Base-by-base conservation (phyloP, 2,888 invertebrate species). In the Chloromyia formosa region DNA sequence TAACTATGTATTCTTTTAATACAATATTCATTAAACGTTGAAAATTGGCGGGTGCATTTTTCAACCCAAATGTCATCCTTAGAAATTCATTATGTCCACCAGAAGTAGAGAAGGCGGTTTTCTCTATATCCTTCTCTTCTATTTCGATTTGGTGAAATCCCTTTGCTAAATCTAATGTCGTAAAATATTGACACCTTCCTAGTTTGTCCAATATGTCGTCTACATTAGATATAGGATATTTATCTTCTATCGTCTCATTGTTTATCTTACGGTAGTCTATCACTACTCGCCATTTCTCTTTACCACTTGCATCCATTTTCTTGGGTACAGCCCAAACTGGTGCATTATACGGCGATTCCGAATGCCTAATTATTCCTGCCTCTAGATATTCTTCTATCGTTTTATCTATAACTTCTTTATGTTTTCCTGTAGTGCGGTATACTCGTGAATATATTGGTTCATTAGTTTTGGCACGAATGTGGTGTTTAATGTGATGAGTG, bases 21-120 rank as follows among this genome's bases (percentile, higher is more conserved):
- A 77, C 73, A 1, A 76, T 49, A 61, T 76, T 77, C 64, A 76
- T 77, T 14, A 75, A 18, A 4, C 77, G n/a, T 58, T 77, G 74
- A 14, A 75, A 77, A 14, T 75, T 74, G 1, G 76, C 45, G 1
- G 73, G 74, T 45, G 74, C 77, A 60, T 75, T 75, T 20, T 74
- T 74, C 10, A 73, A 56, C 1, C 75, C 73, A 60, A 77, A 74
- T n/a, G 69, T 73, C 75, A 77, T 75, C 66, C 61, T 54, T 1
- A 49, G 27, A 45, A 66, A 77, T 23, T 60, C 60, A 23, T 71
- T 74, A 14, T 58, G 20, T n/a, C 75, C 73, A n/a, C 27, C 9
- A 27, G 73, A 74, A 3, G 74, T 66, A 12, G 74, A 23, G 56
- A 77, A 77, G 10, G 75, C 75, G 1, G 74, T 75, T 68, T 77